phyloP scores from a whole-genome alignment of 1,140 invertebrate species.

The Batillaria attramentaria region DNA sequence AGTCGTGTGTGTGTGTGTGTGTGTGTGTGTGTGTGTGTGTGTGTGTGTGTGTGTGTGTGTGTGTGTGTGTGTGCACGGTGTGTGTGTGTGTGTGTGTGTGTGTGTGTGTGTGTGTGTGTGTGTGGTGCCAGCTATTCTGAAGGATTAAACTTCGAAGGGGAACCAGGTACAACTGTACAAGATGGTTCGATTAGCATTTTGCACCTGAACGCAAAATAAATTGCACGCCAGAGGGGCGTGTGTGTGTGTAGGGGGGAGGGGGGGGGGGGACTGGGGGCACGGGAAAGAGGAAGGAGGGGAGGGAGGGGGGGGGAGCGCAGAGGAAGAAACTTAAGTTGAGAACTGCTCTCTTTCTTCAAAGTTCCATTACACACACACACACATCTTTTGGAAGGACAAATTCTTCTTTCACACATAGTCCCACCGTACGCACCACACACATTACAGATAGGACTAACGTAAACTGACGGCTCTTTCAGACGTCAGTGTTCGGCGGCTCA shows the following conservation, averaged over 20 bases:
- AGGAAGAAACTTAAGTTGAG: no score
- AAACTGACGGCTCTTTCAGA: not conserved
- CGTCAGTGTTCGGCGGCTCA: not conserved
- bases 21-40: constrained; percentile 4
- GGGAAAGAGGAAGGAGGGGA: not conserved
- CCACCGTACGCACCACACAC: not conserved
- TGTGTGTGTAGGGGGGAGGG: not conserved
- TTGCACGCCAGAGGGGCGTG: not conserved
- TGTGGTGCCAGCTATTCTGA: not conserved
- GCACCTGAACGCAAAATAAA: not conserved
- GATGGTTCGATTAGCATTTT: not conserved
- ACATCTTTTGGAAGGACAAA: not conserved
- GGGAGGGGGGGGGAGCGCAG: not conserved
- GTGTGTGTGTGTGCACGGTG: not conserved
- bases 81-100: not conserved
- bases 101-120: not conserved
- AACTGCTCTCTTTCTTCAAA: no score
- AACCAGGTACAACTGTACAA: not conserved
- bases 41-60: constrained; percentile 4
- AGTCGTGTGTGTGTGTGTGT: not conserved
- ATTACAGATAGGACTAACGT: not conserved
- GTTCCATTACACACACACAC: no score
- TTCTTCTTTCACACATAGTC: no score
- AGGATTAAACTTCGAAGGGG: not conserved
- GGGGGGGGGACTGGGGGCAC: not conserved